Evolutionary conservation across 2,797 vertebrate genomes (phyloP), one percentile per base, ranked within the genome.

Genomic region (Coluber constrictor): DNA sequence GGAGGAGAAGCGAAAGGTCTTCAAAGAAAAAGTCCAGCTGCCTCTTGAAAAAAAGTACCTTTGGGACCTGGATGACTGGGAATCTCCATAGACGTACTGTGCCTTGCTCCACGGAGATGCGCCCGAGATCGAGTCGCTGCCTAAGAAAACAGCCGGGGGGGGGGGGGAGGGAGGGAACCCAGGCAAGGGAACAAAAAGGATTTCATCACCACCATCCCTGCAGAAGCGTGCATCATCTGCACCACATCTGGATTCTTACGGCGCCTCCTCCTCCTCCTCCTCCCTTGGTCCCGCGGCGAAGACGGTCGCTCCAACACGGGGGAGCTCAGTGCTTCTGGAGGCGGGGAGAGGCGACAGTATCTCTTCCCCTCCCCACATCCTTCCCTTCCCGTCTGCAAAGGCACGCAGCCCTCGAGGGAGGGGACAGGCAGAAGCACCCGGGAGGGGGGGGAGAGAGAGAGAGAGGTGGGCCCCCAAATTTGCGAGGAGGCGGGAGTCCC

Each of bases 71-170:
- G 61, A 29, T 63, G 27, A 13, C 61, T 61, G 60, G 4, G 25
- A 61, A 54, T 32, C 60, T 23, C 20, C 6, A 2, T 4, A 3
- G 59, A 63, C 15, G 4, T 11, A 11, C 16, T 56, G 86, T n/a
- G 47, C 9, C 2, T 55, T 87, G 9, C 13, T 66, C 13, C 6
- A 10, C 9, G 27, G 20, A n/a, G 20, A 20, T 51, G 8, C 9
- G 0, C 37, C 1, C 0, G 0, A 3, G 16, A 25, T 9, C 4
- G 0, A 23, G 74, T 20, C 23, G 74, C 74, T 83, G n/a, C 56
- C 20, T 20, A 20, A 29, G 18, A 13, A 61, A 60, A 87, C 12
- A 2, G 2, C 3, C 9, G 11, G 87, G 20, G 47, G 47, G 7
- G 9, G 51, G 8, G 1, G 16, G 15, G 5, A n/a, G n/a, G n/a